Conservation (phyloP, 2,888 invertebrate species). For the Amblyteles armatorius region DNA sequence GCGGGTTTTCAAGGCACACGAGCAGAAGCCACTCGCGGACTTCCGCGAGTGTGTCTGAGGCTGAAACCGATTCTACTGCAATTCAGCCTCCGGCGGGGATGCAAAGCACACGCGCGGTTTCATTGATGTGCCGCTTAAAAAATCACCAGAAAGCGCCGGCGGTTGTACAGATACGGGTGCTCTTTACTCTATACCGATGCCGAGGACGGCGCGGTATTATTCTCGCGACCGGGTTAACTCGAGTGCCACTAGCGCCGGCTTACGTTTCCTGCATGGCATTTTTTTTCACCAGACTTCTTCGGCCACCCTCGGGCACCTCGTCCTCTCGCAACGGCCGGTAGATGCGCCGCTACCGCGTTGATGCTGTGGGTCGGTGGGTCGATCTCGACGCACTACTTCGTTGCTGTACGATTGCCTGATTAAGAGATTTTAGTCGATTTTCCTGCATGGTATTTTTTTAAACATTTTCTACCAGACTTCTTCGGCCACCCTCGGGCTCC, state of each 20-base stretch:
- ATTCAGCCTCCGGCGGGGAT: slow-evolving; percentile 36
- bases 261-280: slow-evolving; percentile 20
- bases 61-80: slow-evolving; percentile 44
- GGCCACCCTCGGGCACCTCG: neutral
- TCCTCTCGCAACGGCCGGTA: neutral
- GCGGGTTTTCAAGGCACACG: slow-evolving; percentile 8
- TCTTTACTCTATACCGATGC: slow-evolving; percentile 9
- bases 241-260: slow-evolving; percentile 32
- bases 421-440: neutral
- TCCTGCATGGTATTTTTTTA: slow-evolving; percentile 11
- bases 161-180: slow-evolving; percentile 43
- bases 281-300: neutral
- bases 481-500: neutral
- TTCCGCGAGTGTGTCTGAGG: slow-evolving; percentile 71
- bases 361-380: slow-evolving; percentile 27
- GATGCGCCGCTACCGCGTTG: neutral
- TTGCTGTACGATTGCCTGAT: too few species aligned
- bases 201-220: slow-evolving; percentile 33
- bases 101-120: slow-evolving; percentile 62
- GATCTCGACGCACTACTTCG: neutral
- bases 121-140: slow-evolving; percentile 71
- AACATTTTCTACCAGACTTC: neutral
- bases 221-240: slow-evolving; percentile 40
- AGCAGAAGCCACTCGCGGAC: slow-evolving; percentile 59
- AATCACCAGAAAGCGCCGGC: slow-evolving; percentile 64